phyloP scores from a whole-genome alignment of 2,113 vertebrate genomes.

The Proterorhinus semilunaris region DNA sequence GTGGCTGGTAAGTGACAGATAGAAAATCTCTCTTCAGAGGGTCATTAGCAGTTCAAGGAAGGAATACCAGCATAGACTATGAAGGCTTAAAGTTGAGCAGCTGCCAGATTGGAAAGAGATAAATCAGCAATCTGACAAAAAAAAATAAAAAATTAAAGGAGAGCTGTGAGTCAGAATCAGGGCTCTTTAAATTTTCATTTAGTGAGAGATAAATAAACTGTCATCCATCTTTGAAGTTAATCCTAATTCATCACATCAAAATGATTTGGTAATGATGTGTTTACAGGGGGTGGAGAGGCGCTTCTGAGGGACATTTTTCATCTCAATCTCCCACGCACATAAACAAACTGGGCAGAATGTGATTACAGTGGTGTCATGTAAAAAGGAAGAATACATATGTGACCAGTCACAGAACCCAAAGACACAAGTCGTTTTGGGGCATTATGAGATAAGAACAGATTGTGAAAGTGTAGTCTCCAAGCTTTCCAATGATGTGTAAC shows the following conservation, averaged over 20 bases:
- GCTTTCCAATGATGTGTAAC: no score
- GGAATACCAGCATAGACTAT: slow-evolving; percentile 15
- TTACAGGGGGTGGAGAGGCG: slow-evolving; percentile 14
- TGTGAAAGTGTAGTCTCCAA: no score
- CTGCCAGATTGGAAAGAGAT: slow-evolving; percentile 31
- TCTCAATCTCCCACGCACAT: not conserved
- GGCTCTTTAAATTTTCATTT: slow-evolving; percentile 29
- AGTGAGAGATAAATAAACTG: slow-evolving; percentile 31
- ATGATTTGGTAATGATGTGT: slow-evolving; percentile 43
- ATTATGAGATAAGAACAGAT: no score
- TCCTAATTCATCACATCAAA: slow-evolving; percentile 44
- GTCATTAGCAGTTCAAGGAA: slow-evolving; percentile 40
- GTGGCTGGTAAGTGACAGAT: slow-evolving; percentile 35
- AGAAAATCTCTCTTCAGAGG: slow-evolving; percentile 26
- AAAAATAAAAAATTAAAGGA: no score
- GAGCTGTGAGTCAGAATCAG: slow-evolving; percentile 3
- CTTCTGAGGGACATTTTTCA: slow-evolving; percentile 19
- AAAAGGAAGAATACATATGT: no score
- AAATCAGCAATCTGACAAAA: slow-evolving; percentile 9
- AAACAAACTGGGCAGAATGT: slow-evolving; percentile 2
- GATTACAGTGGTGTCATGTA: not conserved
- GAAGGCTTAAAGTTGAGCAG: slow-evolving; percentile 34
- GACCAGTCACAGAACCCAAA: no score
- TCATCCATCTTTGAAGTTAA: slow-evolving; percentile 41
- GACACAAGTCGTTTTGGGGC: no score